A percentile compares a stretch with the other conserved stretches of the same genome.
Evolutionary conservation across 2,888 invertebrate genomes (phyloP).

Genomic region (Pilophorus perplexus): DNA sequence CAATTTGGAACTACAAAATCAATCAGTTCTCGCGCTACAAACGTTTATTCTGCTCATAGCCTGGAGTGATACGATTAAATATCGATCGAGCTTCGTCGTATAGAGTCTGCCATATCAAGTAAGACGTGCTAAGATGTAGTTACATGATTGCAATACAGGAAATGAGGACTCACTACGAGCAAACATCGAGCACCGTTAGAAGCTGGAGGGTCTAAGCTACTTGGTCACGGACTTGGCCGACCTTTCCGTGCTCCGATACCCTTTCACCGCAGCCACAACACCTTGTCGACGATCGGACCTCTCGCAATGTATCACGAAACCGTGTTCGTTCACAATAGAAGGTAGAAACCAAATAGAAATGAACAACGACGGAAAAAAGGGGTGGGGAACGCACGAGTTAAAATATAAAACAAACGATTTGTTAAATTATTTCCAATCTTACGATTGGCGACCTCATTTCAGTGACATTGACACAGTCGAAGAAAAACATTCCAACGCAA

Average conservation of each 20-base stretch:
- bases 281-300: not conserved
- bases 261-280: not conserved
- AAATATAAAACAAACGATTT: too few species aligned
- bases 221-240: slow-evolving; percentile 21
- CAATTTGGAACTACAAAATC: too few species aligned
- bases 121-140: slow-evolving; percentile 16
- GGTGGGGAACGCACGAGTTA: too few species aligned
- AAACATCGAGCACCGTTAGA: slow-evolving; percentile 12
- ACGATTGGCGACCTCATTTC: too few species aligned
- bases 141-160: slow-evolving; percentile 5
- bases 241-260: slow-evolving; percentile 26
- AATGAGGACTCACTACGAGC: not conserved
- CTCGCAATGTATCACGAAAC: not conserved
- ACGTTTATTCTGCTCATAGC: not conserved
- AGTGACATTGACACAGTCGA: too few species aligned
- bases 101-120: not conserved
- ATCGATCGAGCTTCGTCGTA: not conserved
- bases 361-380: too few species aligned
- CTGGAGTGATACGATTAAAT: not conserved
- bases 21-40: not conserved
- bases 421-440: too few species aligned
- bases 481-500: too few species aligned
- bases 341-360: too few species aligned
- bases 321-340: too few species aligned
- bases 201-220: slow-evolving; percentile 12